A percentile compares a stretch with the other conserved stretches of the same genome.
phyloP scores from a whole-genome alignment of 2,888 invertebrate genomes.

The Sussaba pulchella region DNA sequence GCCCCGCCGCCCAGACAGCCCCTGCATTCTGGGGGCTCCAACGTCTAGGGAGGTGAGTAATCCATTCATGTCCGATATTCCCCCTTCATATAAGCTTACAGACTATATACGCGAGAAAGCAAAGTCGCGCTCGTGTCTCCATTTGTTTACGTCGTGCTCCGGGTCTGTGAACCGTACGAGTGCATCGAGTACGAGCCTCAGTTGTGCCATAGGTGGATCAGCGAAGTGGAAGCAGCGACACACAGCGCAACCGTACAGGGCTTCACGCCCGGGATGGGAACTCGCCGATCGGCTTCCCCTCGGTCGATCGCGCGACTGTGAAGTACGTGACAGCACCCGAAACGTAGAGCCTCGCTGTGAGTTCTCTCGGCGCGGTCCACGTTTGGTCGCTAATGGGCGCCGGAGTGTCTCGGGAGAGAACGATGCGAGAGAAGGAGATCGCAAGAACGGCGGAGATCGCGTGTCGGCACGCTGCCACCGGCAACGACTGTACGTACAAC shows the following conservation, averaged over 20 bases:
- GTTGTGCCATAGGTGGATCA: constrained; percentile 26
- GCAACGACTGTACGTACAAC: constrained; percentile 20
- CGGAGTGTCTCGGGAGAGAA: constrained; percentile 38
- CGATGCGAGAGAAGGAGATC: constrained; percentile 31
- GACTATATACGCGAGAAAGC: constrained; percentile 24
- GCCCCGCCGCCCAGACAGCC: constrained; percentile 87
- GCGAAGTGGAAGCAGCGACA: constrained; percentile 42
- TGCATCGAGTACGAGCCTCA: constrained; percentile 35
- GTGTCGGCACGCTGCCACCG: constrained; percentile 72
- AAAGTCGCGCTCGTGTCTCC: constrained; percentile 51
- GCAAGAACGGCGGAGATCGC: constrained; percentile 70
- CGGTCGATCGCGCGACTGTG: constrained; percentile 70
- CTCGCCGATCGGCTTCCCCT: constrained; percentile 69
- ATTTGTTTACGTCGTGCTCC: constrained; percentile 55
- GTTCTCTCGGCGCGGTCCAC: constrained; percentile 49
- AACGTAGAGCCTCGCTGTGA: constrained; percentile 70
- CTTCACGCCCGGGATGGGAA: constrained; percentile 76
- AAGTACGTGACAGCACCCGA: constrained; percentile 79
- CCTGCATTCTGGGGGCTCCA: constrained; percentile 83
- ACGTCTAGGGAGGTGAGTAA: constrained; percentile 82
- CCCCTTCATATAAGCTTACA: too few species aligned
- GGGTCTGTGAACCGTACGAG: constrained; percentile 23
- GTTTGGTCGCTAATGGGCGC: constrained; percentile 71
- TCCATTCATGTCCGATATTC: not conserved
- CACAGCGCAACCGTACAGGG: constrained; percentile 29